Base-by-base conservation (phyloP, 2,797 vertebrate genomes). In the Luscinia luscinia region DNA sequence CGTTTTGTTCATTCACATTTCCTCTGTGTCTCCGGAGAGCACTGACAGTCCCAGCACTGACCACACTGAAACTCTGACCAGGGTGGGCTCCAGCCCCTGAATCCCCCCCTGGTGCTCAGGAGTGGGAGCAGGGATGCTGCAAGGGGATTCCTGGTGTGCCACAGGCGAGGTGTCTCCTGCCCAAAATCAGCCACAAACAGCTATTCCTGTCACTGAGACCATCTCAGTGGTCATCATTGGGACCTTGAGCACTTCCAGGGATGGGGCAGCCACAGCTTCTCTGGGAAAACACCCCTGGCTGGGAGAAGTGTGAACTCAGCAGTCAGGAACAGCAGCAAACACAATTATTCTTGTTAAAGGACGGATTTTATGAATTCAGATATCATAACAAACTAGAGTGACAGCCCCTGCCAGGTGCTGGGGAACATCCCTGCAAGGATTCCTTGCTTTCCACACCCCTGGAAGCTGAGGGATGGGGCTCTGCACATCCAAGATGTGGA, bases 381-480 rank as follows among this genome's bases (percentile, higher is more conserved):
- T 26, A 24, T 36, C 2, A 0, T 24, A 27, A 63, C 21, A 46
- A 20, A 17, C 41, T 6, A 1, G 23, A 5, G 3, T 17, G 64
- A 13, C 1, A 12, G 38, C 28, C 9, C 34, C 52, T 75, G 49
- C 32, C 67, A 40, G 40, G 41, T 64, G 58, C 20, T 79, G 76
- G 51, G 2, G 6, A 67, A 8, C 15, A 63, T n/a, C 45, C 9
- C 32, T 14, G 5, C 26, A 32, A 63, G 36, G 51, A 54, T 77
- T 62, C 26, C 1, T 16, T 51, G 76, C 22, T 58, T 3, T 5
- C 46, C 55, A 20, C 0, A 2, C 5, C 0, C 32, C 58, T 5
- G 11, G 78, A 75, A 68, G 38, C 21, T 49, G 32, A 88, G 32
- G 34, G 34, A 48, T 43, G 30, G 17, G 20, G 46, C 22, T 76